phyloP scores from a whole-genome alignment of 2,113 vertebrate species.

The Toxostoma redivivum region DNA sequence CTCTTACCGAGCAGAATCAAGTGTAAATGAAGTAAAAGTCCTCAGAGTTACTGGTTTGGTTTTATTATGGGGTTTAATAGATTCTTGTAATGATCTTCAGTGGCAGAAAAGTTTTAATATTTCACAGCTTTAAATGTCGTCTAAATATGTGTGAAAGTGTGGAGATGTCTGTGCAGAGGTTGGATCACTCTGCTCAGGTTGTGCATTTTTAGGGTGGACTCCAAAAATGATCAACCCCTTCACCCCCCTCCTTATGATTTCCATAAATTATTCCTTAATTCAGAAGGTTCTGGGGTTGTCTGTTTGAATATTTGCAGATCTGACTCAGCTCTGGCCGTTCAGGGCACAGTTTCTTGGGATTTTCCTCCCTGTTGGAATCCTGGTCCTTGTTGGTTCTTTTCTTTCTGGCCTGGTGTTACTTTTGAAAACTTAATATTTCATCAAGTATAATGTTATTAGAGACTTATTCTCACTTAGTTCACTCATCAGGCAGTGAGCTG shows the following conservation, averaged over 20 bases:
- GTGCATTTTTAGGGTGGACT: constrained; percentile 6
- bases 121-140: constrained; percentile 64
- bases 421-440: constrained; percentile 92
- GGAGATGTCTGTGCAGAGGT: constrained; percentile 31
- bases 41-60: constrained; percentile 78
- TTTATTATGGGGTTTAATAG: constrained; percentile 86
- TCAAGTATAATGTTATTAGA: constrained; percentile 94
- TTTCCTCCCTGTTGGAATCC: background rate
- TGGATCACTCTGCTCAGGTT: background rate
- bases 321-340: background rate
- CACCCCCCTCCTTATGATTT: background rate
- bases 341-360: background rate
- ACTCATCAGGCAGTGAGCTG: constrained; percentile 93
- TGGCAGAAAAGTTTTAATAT: constrained; percentile 75
- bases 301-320: background rate
- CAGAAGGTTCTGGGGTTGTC: background rate
- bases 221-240: background rate
- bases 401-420: constrained; percentile 67
- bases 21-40: constrained; percentile 92
- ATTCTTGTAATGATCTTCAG: constrained; percentile 74
- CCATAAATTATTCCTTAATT: background rate
- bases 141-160: constrained; percentile 52
- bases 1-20: constrained; percentile 84
- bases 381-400: constrained; percentile 51
- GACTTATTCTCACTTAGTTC: constrained; percentile 95